Conservation (phyloP, 2,888 invertebrate species). For the Hyles lineata region DNA sequence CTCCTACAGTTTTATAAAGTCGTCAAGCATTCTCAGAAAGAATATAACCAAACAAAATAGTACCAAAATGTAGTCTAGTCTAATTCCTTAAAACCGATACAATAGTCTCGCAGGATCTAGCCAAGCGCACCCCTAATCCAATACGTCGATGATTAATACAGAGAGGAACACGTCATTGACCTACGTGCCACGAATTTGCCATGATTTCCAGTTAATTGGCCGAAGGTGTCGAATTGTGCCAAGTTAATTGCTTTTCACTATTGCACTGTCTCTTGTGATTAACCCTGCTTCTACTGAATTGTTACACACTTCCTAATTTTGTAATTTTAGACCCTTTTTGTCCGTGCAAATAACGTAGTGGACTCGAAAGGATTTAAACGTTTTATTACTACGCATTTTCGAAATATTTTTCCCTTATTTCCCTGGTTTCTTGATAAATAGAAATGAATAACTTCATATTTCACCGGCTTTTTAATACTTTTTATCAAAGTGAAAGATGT, state of each 20-base stretch:
- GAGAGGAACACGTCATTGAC: slow-evolving; percentile 57
- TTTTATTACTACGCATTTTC: too few species aligned
- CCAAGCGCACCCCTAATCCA: slow-evolving; percentile 50
- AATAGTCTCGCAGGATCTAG: neutral
- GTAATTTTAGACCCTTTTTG: too few species aligned
- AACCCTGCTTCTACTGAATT: neutral
- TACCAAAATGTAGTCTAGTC: neutral
- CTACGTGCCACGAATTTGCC: slow-evolving; percentile 65
- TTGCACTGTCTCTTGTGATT: neutral
- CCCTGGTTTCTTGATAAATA: too few species aligned
- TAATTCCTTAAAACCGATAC: neutral
- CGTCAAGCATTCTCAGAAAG: too few species aligned
- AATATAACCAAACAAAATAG: too few species aligned
- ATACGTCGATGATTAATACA: slow-evolving; percentile 54
- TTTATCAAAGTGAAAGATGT: neutral
- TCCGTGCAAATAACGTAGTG: too few species aligned
- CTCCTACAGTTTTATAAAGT: too few species aligned
- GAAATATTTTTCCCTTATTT: too few species aligned
- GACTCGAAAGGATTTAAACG: too few species aligned
- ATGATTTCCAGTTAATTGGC: slow-evolving; percentile 54
- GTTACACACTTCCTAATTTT: too few species aligned
- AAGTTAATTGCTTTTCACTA: slow-evolving; percentile 21
- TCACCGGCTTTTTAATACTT: neutral
- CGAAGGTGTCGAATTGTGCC: slow-evolving; percentile 37
- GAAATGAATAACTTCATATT: too few species aligned